Evolutionary conservation across 2,113 vertebrate species (phyloP).

Genomic region (Cercocebus atys): DNA sequence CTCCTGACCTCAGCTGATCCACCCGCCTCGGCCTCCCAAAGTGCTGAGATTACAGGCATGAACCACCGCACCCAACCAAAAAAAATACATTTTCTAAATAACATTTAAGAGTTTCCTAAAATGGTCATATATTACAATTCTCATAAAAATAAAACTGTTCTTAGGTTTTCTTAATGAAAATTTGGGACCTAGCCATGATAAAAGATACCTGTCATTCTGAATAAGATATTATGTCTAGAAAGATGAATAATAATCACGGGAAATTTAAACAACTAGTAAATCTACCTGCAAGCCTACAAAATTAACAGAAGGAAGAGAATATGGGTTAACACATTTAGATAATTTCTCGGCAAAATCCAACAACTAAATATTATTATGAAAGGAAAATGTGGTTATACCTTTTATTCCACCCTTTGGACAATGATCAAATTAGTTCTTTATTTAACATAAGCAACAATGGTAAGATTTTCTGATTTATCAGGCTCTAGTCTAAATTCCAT

Average conservation of each 20-base stretch:
- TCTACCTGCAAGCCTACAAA: neutral
- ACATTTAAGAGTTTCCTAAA: conserved; percentile 13
- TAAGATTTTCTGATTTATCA: neutral
- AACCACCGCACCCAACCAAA: too few species aligned
- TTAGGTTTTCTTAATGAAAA: neutral
- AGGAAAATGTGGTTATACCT: neutral
- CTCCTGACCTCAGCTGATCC: too few species aligned
- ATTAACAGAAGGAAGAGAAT: neutral
- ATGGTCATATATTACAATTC: neutral
- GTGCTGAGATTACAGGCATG: too few species aligned
- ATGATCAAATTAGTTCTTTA: neutral
- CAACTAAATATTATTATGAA: neutral
- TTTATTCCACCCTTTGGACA: neutral
- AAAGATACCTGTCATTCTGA: neutral
- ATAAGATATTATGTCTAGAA: conserved; percentile 12
- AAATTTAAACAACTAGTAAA: conserved; percentile 26
- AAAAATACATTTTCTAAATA: neutral
- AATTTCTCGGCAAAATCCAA: neutral
- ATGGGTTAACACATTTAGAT: neutral
- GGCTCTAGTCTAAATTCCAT: neutral
- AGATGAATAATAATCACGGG: neutral
- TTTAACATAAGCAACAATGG: neutral
- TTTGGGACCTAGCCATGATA: neutral
- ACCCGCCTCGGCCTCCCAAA: too few species aligned
- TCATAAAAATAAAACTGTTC: conserved; percentile 23